These are phyloP conservation scores for Pipistrellus nathusii DNA, from an alignment of 2,797 vertebrate species.

Conservation along the genomic window DNA sequence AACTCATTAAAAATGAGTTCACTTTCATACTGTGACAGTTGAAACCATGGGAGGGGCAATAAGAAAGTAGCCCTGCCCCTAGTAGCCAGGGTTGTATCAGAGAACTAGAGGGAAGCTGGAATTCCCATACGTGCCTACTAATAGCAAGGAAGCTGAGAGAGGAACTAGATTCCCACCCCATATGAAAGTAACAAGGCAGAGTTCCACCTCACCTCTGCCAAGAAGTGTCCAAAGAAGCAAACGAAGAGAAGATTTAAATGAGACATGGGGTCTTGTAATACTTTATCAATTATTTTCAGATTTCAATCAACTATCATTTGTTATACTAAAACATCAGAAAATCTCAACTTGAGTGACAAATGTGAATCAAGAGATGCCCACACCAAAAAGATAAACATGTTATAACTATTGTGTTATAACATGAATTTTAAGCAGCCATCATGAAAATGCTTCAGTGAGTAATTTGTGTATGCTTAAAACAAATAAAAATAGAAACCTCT, in stretches of 20 bases:
- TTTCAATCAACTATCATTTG: neutral
- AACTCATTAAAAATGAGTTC: neutral
- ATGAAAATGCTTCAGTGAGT: neutral
- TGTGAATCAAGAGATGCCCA: neutral
- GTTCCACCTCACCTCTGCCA: neutral
- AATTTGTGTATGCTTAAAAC: neutral
- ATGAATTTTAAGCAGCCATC: neutral
- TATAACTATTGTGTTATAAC: neutral
- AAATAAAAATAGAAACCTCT: neutral
- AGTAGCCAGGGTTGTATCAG: neutral
- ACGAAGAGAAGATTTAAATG: neutral
- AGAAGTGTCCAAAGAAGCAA: neutral
- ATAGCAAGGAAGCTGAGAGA: neutral
- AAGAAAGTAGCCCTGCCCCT: neutral
- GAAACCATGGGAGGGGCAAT: neutral
- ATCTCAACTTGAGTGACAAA: neutral
- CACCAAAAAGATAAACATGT: neutral
- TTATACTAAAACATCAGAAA: neutral
- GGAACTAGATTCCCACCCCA: neutral
- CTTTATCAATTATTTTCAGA: neutral
- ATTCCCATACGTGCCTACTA: neutral
- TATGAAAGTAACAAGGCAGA: neutral
- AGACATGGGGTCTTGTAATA: neutral
- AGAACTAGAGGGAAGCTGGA: neutral
- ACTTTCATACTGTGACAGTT: neutral